Evolutionary conservation across 2,113 vertebrate genomes (phyloP).

Genomic region (Cyprinodon variegatus): DNA sequence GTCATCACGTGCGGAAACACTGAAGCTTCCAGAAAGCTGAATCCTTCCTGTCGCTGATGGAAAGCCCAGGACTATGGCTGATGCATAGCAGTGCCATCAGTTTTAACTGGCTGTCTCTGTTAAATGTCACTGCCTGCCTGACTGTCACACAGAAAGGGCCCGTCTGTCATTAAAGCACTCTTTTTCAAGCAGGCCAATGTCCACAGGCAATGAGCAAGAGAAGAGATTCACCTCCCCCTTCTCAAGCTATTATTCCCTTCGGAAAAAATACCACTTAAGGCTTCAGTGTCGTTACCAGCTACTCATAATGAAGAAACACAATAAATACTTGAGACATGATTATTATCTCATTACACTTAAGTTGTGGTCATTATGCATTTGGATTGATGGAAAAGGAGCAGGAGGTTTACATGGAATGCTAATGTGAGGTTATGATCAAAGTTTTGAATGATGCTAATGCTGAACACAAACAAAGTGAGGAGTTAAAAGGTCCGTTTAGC

Average conservation of each 20-base stretch:
- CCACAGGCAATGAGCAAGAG: conserved; percentile 46
- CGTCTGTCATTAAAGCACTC: conserved; percentile 50
- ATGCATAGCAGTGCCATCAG: conserved; percentile 47
- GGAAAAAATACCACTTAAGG: conserved; percentile 29
- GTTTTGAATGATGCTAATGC: conserved; percentile 24
- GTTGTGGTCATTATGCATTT: conserved; percentile 27
- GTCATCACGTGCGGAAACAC: conserved; percentile 39
- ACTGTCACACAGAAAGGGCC: conserved; percentile 50
- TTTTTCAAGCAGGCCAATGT: conserved; percentile 54
- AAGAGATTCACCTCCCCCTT: conserved; percentile 34
- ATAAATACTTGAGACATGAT: conserved; percentile 30
- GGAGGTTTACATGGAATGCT: conserved; percentile 31
- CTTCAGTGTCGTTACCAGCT: conserved; percentile 44
- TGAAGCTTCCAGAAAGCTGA: background rate
- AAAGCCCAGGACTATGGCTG: conserved; percentile 26
- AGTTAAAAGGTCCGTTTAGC: conserved; percentile 16
- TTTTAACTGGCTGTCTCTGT: conserved; percentile 65
- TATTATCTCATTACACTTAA: conserved; percentile 29
- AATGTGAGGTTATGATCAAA: conserved; percentile 54
- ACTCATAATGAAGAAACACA: conserved; percentile 42
- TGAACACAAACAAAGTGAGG: conserved; percentile 35
- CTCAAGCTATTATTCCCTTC: background rate
- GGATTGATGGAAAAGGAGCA: conserved; percentile 37
- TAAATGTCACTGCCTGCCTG: conserved; percentile 71
- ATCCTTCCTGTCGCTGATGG: conserved; percentile 37